These are phyloP conservation scores for Drosophila tanythrix DNA, from an alignment of 2,888 invertebrate species.

Conservation along the genomic window DNA sequence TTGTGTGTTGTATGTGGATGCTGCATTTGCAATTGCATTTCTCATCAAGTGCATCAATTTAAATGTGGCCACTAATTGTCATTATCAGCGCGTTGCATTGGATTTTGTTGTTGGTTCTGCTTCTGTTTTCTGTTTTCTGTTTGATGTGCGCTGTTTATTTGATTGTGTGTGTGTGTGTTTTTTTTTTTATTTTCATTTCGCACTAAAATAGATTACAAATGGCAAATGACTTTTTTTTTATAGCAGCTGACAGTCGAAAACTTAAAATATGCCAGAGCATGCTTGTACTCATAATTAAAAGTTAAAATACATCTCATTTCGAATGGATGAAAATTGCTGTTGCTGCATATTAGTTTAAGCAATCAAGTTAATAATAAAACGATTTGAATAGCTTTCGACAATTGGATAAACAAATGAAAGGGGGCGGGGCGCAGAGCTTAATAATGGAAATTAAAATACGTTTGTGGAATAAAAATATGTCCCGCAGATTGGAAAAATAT, in stretches of 20 bases:
- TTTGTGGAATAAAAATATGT: background rate
- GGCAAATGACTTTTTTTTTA: conserved; percentile 17
- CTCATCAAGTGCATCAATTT: conserved; percentile 81
- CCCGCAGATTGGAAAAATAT: background rate
- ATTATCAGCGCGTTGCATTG: conserved; percentile 72
- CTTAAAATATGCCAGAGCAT: background rate
- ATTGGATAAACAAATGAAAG: background rate
- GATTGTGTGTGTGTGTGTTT: conserved; percentile 1
- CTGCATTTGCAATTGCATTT: conserved; percentile 72
- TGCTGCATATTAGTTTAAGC: background rate
- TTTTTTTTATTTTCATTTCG: background rate
- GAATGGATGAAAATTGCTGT: background rate
- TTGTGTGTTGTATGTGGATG: conserved; percentile 25
- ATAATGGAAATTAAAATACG: background rate
- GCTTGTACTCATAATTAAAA: conserved; percentile 6
- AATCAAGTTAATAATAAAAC: background rate
- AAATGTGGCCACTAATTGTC: conserved; percentile 82
- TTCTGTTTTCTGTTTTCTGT: conserved; percentile 16
- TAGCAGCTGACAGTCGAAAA: conserved; percentile 9
- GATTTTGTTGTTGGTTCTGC: conserved; percentile 27
- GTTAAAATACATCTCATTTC: background rate
- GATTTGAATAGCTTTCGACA: background rate
- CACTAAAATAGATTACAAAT: conserved; percentile 25
- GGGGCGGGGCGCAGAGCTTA: background rate
- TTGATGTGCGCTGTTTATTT: conserved; percentile 11